Conservation (phyloP, 2,888 invertebrate genomes). For the Drosophila rubida region DNA sequence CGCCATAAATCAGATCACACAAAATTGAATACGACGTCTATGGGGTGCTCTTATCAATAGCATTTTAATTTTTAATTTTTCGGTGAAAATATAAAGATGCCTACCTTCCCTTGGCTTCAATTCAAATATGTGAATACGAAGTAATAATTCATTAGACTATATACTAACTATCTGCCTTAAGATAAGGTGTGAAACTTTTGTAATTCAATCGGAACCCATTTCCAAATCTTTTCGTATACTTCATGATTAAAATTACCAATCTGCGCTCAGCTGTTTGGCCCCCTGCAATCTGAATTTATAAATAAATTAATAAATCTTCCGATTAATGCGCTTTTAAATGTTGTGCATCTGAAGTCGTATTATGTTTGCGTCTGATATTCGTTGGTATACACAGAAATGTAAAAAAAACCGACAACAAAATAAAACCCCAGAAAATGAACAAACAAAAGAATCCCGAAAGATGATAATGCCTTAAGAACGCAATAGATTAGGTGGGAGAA, state of each 20-base stretch:
- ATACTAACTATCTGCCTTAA: background rate
- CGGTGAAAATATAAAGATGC: background rate
- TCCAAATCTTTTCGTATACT: background rate
- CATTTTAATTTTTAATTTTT: background rate
- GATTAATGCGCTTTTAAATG: constrained; percentile 30
- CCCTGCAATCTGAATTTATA: constrained; percentile 11
- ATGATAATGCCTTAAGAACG: constrained; percentile 13
- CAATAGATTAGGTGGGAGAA: background rate
- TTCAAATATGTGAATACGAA: background rate
- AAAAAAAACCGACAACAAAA: constrained; percentile 5
- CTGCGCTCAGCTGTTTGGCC: background rate
- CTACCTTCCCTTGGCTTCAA: background rate
- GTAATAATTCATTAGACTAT: background rate
- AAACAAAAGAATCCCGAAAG: background rate
- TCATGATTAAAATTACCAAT: background rate
- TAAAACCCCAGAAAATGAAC: constrained; percentile 14
- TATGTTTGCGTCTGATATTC: constrained; percentile 5
- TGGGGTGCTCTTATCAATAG: constrained; percentile 34
- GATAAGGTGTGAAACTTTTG: background rate
- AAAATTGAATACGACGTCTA: constrained; percentile 13
- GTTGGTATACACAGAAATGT: background rate
- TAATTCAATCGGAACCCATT: background rate
- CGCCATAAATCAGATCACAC: constrained; percentile 38
- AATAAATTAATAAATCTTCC: constrained; percentile 37
- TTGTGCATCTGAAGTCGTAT: constrained; percentile 24